phyloP scores from a whole-genome alignment of 2,797 vertebrate species.

The Ptychobarbus kaznakovi region DNA sequence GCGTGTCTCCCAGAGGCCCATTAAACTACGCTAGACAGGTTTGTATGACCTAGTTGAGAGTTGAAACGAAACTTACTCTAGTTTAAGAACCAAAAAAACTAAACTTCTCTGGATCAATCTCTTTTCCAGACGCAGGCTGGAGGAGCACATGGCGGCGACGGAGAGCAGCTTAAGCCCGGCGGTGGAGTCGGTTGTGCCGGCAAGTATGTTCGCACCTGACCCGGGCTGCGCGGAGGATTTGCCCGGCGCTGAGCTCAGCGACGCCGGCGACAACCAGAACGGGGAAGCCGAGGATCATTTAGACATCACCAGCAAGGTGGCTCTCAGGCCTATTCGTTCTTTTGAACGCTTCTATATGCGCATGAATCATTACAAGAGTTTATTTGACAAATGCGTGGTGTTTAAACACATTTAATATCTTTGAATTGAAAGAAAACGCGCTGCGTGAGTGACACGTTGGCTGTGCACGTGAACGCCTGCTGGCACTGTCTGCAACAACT shows the following conservation, averaged over 20 bases:
- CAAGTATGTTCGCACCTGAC: conserved; percentile 93
- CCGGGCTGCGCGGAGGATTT: conserved; percentile 74
- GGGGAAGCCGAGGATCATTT: conserved; percentile 84
- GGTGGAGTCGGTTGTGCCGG: conserved; percentile 82
- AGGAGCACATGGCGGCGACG: conserved; percentile 75
- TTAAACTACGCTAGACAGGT: background rate
- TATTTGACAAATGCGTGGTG: background rate
- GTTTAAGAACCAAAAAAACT: background rate
- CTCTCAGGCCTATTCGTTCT: conserved; percentile 61
- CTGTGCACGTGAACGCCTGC: conserved; percentile 56
- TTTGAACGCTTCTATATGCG: background rate
- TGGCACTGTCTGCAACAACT: conserved; percentile 37
- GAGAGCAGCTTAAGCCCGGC: conserved; percentile 76
- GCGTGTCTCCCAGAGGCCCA: background rate
- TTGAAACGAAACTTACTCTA: background rate
- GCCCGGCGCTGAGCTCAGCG: conserved; percentile 62
- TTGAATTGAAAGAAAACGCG: background rate
- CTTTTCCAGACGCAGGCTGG: conserved; percentile 73
- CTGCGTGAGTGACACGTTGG: conserved; percentile 71
- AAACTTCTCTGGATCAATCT: background rate
- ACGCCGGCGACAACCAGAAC: conserved; percentile 73
- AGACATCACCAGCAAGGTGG: conserved; percentile 92
- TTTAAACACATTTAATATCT: background rate
- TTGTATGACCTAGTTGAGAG: background rate
- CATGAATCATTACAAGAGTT: background rate